Base-by-base conservation (phyloP, 64 coral and sea anemone species). In the Orbicella faveolata region DNA sequence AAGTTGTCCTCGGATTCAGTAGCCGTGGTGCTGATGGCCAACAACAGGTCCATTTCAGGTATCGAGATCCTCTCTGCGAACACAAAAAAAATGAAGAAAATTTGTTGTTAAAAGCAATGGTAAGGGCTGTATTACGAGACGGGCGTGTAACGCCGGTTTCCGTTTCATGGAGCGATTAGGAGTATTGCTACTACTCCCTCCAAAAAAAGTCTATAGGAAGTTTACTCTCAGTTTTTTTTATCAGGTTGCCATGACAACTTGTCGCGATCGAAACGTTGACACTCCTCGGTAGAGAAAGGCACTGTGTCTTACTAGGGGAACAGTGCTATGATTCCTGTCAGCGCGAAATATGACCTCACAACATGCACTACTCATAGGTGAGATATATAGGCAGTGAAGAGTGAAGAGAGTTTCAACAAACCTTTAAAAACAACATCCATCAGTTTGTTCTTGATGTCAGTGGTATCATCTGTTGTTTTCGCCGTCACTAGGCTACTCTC, bases 361-460 rank as follows among this genome's bases (percentile, higher is more conserved):
- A 48, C 44, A 48, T 48, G 44, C 44, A 48, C 44, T 48, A 48
- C 44, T 48, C 44, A 48, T 48, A 5, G 44, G 44, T 48, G 44
- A 3, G 44, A 48, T 48, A 48, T 48, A 48, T 48, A 6, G 44
- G 44, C 44, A 48, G 44, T 48, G 44, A 41, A 41, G 39, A 41
- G 39, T 41, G 39, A 48, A 48, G 44, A 48, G 44, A 48, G 44
- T 20, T 37, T 64, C 6, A 57, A 84, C 63, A 67, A 68, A 96
- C 95, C 95, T 88, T 96, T 87, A 35, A 91, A 90, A 18, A 96
- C 83, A 59, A 90, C 84, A 23, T 75, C 83, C 95, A 96, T 93
- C 3, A 96, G 78, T 73, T 48, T 61, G 9, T 79, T 62, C 35
- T 84, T 89, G 9, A 93, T 92, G 36, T 79, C 90, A 62, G 62